Evolutionary conservation across 1,140 invertebrate species (phyloP).

Genomic region (Hypsibius dujardini): DNA sequence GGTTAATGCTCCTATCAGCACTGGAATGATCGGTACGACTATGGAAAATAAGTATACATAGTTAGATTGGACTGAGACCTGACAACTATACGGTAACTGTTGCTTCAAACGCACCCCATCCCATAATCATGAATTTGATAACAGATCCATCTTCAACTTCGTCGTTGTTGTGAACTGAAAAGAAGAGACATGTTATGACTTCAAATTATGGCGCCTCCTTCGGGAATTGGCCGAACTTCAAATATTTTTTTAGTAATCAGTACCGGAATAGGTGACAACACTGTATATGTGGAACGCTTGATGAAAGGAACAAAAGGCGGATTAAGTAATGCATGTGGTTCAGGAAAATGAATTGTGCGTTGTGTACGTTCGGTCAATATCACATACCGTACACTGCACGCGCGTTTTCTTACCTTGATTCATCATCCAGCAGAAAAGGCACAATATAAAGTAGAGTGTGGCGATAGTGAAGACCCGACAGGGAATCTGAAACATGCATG

Average conservation of each 20-base stretch:
- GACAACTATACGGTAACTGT: too few relatives aligned
- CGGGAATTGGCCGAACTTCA: neutral
- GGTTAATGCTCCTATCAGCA: neutral
- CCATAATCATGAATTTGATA: neutral
- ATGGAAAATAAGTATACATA: too few relatives aligned
- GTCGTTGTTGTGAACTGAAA: neutral
- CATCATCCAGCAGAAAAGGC: neutral
- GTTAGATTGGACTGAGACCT: too few relatives aligned
- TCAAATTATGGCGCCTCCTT: too few relatives aligned
- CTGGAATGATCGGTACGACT: neutral
- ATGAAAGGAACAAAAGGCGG: neutral
- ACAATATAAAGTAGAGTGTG: neutral
- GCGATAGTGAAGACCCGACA: constrained; percentile 4
- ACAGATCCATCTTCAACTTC: neutral
- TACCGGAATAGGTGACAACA: neutral
- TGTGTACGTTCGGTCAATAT: too few relatives aligned
- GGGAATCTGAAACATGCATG: neutral
- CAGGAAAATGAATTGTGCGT: too few relatives aligned
- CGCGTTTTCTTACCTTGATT: neutral
- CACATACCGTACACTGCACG: too few relatives aligned
- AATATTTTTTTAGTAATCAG: neutral
- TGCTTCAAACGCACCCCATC: neutral
- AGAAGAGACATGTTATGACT: neutral
- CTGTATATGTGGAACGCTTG: constrained; percentile 6
- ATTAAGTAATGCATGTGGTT: too few relatives aligned